A percentile compares a stretch with the other conserved stretches of the same genome.
Conservation (phyloP, 1,140 invertebrate genomes). For the Anastatus disparis region DNA sequence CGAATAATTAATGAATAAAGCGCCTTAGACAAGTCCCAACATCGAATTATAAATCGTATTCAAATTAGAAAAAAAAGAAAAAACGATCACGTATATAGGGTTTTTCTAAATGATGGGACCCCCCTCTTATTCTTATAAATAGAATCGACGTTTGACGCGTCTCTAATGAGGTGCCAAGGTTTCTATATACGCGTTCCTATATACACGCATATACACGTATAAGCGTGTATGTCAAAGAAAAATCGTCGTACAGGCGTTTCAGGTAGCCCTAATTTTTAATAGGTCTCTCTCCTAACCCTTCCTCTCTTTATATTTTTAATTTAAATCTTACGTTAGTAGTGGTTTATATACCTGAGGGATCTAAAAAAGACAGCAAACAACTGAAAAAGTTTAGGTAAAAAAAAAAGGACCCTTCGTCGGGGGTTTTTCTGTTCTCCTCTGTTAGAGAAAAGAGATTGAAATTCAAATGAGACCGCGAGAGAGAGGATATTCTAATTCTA, state of each 20-base stretch:
- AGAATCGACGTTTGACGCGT: slow-evolving; percentile 56
- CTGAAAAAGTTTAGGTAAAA: slow-evolving; percentile 14
- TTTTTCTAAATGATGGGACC: not conserved
- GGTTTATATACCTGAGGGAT: slow-evolving; percentile 49
- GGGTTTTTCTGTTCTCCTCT: not conserved
- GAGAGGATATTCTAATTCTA: slow-evolving; percentile 68
- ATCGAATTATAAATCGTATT: too few species aligned
- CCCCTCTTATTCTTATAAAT: too few species aligned
- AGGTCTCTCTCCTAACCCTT: slow-evolving; percentile 54
- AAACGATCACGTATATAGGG: slow-evolving; percentile 1
- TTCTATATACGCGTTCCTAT: too few species aligned
- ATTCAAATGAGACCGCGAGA: slow-evolving; percentile 70
- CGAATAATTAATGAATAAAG: too few species aligned
- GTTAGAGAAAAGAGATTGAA: slow-evolving; percentile 54
- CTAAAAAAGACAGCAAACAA: not conserved
- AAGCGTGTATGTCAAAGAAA: too few species aligned
- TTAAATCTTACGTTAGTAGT: too few species aligned
- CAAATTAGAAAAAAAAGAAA: slow-evolving; percentile 22
- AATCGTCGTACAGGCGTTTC: too few species aligned
- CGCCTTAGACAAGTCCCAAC: too few species aligned
- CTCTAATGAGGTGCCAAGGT: slow-evolving; percentile 59
- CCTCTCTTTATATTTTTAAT: too few species aligned
- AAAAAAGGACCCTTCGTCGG: too few species aligned
- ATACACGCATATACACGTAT: too few species aligned
- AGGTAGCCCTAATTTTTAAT: slow-evolving; percentile 62